These are phyloP conservation scores for Asbolus verrucosus DNA, from an alignment of 1,140 invertebrate species.

Conservation along the genomic window DNA sequence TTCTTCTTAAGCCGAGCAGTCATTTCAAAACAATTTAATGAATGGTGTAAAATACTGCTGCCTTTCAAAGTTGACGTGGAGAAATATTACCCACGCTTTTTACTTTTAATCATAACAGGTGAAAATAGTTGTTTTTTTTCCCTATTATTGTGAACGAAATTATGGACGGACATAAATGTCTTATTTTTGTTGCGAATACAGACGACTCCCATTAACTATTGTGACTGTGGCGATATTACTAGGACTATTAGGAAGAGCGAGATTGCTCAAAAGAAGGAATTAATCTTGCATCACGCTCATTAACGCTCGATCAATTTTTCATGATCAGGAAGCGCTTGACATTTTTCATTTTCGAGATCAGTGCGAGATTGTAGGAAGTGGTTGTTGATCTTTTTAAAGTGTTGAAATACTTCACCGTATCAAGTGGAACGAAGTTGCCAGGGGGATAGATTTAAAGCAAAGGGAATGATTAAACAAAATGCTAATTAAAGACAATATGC, in stretches of 20 bases:
- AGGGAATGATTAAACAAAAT: conserved; percentile 62
- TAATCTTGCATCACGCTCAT: conserved; percentile 1
- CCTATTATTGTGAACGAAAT: background rate
- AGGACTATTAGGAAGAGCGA: background rate
- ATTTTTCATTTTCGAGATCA: no score
- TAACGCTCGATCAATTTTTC: no score
- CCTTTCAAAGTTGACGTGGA: conserved; percentile 34
- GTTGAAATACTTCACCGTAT: no score
- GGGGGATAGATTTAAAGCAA: conserved; percentile 20
- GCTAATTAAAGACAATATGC: conserved; percentile 62
- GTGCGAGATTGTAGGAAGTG: no score
- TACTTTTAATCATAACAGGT: conserved; percentile 37
- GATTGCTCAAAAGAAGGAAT: background rate
- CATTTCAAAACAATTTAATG: conserved; percentile 36
- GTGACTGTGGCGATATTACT: no score
- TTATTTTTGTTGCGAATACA: background rate
- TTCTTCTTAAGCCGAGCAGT: conserved; percentile 15
- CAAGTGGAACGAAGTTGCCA: no score
- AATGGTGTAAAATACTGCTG: conserved; percentile 37
- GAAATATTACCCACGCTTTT: conserved; percentile 30
- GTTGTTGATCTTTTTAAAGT: background rate
- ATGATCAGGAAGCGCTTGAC: no score
- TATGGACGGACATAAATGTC: conserved; percentile 11
- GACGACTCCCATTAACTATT: conserved; percentile 20
- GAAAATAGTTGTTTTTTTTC: conserved; percentile 30